Base-by-base conservation (phyloP, 1,140 invertebrate species). In the Zaprionus camerounensis region DNA sequence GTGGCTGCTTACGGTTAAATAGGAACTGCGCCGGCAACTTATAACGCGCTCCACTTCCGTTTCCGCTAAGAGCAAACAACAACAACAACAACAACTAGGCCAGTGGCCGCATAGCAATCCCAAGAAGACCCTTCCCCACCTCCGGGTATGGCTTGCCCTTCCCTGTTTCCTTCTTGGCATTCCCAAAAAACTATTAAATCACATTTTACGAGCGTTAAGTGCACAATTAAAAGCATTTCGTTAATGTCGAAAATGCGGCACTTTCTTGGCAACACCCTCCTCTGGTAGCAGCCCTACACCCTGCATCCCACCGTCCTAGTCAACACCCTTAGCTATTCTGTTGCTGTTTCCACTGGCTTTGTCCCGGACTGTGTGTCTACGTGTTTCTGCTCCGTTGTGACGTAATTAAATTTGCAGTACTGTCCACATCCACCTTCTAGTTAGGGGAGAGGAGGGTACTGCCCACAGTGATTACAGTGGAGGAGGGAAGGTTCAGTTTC, bases 131-230 rank as follows among this genome's bases (percentile, higher is more conserved):
- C 34, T 53, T 28, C 59, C 17, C 59, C 34, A 17, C 26, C 36
- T 13, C 4, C 17, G 17, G 5, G 28, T 3, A 13, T 34, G 13
- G 13, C 12, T 20, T 28, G 9, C 11, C 17, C 31, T 61, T 7
- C 31, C 24, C 7, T 9, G 3, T 20, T 20, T 26, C 13, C 31
- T 44, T n/a, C 15, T 53, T 55, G 78, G 73, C 73, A 80, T 80
- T 81, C 66, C 66, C 63, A 76, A 73, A 76, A 78, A 90, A 88
- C 84, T 90, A 88, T 88, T 88, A 88, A 88, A 88, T 88, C 84
- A 88, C 85, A 88, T 88, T 88, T 88, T 88, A 90, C 85, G 84
- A 90, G 84, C 85, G 81, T 88, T 88, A 88, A 88, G 84, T 88
- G 84, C 84, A 88, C 84, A 90, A 88, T 88, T 88, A 88, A 88